Evolutionary conservation across 2,888 invertebrate genomes (phyloP), one percentile per base, ranked within the genome.

Genomic region (Eilema griseolum): DNA sequence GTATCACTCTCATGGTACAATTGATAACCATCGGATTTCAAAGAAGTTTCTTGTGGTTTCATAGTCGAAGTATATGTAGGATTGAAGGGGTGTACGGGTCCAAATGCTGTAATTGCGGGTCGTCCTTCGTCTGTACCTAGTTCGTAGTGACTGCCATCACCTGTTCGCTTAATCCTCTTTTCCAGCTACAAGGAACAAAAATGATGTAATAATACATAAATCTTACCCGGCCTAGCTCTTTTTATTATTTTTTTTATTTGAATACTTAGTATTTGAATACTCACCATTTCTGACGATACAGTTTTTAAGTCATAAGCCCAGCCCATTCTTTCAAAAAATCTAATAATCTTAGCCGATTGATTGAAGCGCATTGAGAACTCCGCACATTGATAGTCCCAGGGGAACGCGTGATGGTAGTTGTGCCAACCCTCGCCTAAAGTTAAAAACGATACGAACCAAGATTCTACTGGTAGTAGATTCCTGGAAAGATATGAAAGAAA

Each of bases 381-480:
- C 16, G 98, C 97, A 63, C 98, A 97, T 86, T 98, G 97, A 95
- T 99, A 99, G 90, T 99, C 98, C 97, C 98, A 98, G 0, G 98
- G 98, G 92, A 98, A 99, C 0, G 97, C 96, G 88, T 99, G 98
- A 87, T 98, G 98, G 91, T 98, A 99, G 92, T 99, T 98, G 93
- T 99, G 98, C 97, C 98, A 99, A 1, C 98, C 98, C 90, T 98
- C 98, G 0, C 98, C 98, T 72, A 97, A 92, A 3, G 97, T 96
- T 64, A 97, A 84, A 0, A 97, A 86, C 0, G 98, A 96, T 0
- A 98, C 98, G 24, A 96, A 94, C 84, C 96, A 95, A 74, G 97
- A 98, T 88, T 98, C 97, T 0, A 97, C 96, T 0, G 98, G 98
- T 85, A 97, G 97, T 71, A 98, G 96, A 86, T 95, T 96, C 84